Evolutionary conservation across 2,888 invertebrate genomes (phyloP), one percentile per base, ranked within the genome.

Genomic region (Heliconius ethilla): DNA sequence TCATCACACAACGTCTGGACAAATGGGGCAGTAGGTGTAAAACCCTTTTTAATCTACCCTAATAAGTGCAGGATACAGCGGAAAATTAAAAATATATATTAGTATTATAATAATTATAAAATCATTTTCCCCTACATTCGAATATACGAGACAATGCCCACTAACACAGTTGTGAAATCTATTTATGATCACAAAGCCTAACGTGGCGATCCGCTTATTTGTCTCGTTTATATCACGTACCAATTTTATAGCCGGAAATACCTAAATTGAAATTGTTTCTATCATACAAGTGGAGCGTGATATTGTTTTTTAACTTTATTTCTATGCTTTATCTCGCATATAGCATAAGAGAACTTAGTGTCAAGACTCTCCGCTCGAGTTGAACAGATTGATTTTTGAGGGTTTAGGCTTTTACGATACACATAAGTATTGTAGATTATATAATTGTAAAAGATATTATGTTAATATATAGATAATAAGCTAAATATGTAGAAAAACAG

Each of bases 191-290:
- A 62, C 33, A 55, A 72, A 40, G 69, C 63, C 45, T 29, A 90
- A 86, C 88, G 87, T 85, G 51, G 45, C 55, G 33, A 25, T 73
- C 18, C 87, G 88, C 87, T 90, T 92, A 92, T 92, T 91, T 92
- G 93, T 92, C 90, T 89, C 87, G 82, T 83, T 81, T 86, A 87
- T 90, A 90, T 91, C 94, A 94, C 94, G 94, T 93, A 90, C 93
- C 90, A 87, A 89, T 92, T 93, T 94, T 93, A 94, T 94, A 88
- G 93, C 90, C 88, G 84, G 87, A 85, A 86, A 89, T 88, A 90
- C 91, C 91, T 93, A 93, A 92, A 93, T 93, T 92, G 93, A 93
- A 91, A 92, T 92, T 89, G 92, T 89, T 86, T 85, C 83, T 85
- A 87, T 85, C 85, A 85, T 84, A 85, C 85, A 67, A 67, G 11